Percentiles rank a stretch among this genome's conserved stretches.
Evolutionary conservation across 2,113 vertebrate genomes (phyloP).

Genomic region (Stigmatopora argus): DNA sequence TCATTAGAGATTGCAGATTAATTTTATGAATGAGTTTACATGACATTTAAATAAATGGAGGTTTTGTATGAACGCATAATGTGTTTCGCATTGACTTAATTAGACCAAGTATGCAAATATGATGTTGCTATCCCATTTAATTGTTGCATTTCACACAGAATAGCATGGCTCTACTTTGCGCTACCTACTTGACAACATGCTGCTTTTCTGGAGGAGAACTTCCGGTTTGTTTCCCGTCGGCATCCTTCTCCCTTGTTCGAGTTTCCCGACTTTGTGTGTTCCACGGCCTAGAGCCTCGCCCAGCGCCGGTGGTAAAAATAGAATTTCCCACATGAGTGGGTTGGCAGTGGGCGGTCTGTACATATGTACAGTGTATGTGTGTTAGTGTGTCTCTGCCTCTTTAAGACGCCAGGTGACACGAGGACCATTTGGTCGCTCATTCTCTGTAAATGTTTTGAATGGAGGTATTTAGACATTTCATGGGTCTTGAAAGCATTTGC

Average conservation of each 20-base stretch:
- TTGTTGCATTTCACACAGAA: conserved; percentile 14
- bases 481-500: too few species aligned
- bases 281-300: conserved; percentile 58
- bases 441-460: not conserved
- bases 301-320: conserved; percentile 61
- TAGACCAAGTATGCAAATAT: not conserved
- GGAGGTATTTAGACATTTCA: not conserved
- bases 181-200: conserved; percentile 34
- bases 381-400: conserved; percentile 43
- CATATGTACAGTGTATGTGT: conserved; percentile 25
- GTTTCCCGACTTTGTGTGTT: conserved; percentile 61
- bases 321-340: conserved; percentile 56
- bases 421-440: not conserved
- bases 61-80: not conserved
- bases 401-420: conserved; percentile 6
- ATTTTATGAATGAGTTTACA: not conserved
- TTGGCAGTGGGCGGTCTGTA: not conserved
- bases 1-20: not conserved
- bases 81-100: not conserved
- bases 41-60: not conserved
- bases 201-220: conserved; percentile 59
- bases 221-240: conserved; percentile 58
- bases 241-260: conserved; percentile 39
- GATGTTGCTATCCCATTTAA: conserved; percentile 2
- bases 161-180: conserved; percentile 22